Base-by-base conservation (phyloP, 2,113 vertebrate genomes). In the Istiophorus platypterus region DNA sequence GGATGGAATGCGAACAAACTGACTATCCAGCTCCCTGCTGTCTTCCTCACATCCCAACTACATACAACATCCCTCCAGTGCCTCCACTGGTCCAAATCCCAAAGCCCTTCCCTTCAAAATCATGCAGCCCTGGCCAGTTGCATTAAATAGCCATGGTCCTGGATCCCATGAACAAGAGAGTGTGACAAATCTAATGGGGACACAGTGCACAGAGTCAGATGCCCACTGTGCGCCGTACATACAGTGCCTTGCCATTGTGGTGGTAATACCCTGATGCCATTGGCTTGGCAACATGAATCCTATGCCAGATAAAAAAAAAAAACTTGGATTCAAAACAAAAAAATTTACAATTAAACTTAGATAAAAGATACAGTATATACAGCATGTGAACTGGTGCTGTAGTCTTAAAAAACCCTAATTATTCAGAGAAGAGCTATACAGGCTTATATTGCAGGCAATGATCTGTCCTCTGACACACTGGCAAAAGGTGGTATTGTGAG, bases 1-100 rank as follows among this genome's bases (percentile, higher is more conserved):
- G 10, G 80, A 91, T 93, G 92, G 91, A 94, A 93, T 76, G 27
- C 85, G 88, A 91, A 94, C 91, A 93, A 91, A 91, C 88, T 81
- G 34, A 75, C 76, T 76, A 73, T 79, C 84, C 88, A 83, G 78
- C 82, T 84, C 90, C 93, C 91, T 63, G 86, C 85, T 85, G 85
- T 68, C 89, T 86, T 63, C 72, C 93, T 93, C 92, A 92, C 92
- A 93, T 92, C 93, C 88, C 66, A 5, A 90, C 91, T 91, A 92
- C 93, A 93, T 87, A 93, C 86, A 88, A 84, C 75, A 87, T 86
- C 78, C 89, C 86, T 78, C 80, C 89, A 41, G 76, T 71, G 78
- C 74, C 76, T 85, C 73, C 64, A 22, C 76, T 76, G 0, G 72
- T 87, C 91, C 91, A 92, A 92, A 83, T 93, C 91, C 88, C 51